Base-by-base conservation (phyloP, 2,797 vertebrate genomes). In the Pterois miles region DNA sequence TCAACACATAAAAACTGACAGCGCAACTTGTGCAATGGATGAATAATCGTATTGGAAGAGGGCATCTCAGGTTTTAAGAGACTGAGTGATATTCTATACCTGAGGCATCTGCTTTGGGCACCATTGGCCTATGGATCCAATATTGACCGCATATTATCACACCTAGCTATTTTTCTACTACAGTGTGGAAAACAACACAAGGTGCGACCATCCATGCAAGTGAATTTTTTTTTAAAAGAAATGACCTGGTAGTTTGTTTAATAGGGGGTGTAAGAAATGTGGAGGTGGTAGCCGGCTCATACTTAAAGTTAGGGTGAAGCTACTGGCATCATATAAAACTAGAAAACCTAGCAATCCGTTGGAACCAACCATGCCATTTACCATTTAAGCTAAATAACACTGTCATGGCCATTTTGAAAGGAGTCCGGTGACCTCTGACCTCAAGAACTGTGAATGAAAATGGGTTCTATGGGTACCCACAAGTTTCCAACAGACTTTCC, bases 51-150 rank as follows among this genome's bases (percentile, higher is more conserved):
- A 48, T 82, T 79, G 74, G 65, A 72, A 66, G 10, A 54, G 78
- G 50, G 65, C 33, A 65, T 81, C 69, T 87, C 73, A 53, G 58
- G 57, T 85, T 87, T 90, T 84, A 76, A 71, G 78, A 83, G 71
- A 72, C 48, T 69, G 38, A n/a, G 53, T 78, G 71, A 87, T 79
- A 80, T 80, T 78, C 65, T 78, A 80, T 27, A 82, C 70, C 38
- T 48, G 33, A 84, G 46, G 60, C 71, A 82, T 84, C 69, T 84
- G 64, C 43, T 25, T 52, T 80, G 58, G 69, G 38, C 43, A 46
- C 64, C 27, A 52, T 76, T 60, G 77, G 57, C 72, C 34, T 36
- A 29, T 31, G 23, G 23, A 83, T 80, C 27, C 40, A 50, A 81
- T 71, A 75, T 71, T 86, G 60, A 83, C 64, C 11, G 14, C 36